Base-by-base conservation (phyloP, 2,888 invertebrate species). In the Acronicta leporina region DNA sequence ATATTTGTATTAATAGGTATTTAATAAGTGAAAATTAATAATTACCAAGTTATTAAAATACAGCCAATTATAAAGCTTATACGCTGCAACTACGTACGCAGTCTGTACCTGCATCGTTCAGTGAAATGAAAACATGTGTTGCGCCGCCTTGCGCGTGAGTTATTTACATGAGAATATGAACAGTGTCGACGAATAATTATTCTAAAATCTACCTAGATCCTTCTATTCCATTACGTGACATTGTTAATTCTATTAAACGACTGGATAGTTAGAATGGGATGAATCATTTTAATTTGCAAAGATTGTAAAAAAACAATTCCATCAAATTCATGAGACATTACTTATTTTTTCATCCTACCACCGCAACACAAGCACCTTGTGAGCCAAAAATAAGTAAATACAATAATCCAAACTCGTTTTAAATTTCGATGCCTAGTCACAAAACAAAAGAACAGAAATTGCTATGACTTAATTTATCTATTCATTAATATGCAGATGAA, bases 131-230 rank as follows among this genome's bases (percentile, higher is more conserved):
- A 64, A 65, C 62, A 53, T 54, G 54, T 9, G 43, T 40, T 52
- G 59, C 71, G 35, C 59, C 52, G 54, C 7, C 41, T 40, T 52
- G 59, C 71, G 35, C 59, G 60, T 57, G 50, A 62, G 33, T 9
- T 57, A 61, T 79, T 75, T 67, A 61, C 77, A 76, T 79, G 48
- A 72, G 57, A 76, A 79, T 75, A 41, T 43, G 33, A 13, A 43
- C 25, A 40, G 25, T 53, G 42, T 35, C 14, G 11, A 41, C 25
- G 61, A 61, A 73, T 62, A 52, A 42, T 50, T 27, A 10, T 38
- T 40, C 53, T 53, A 53, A 52, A 10, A 27, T 33, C 53, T 53
- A 53, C 52, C 53, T 53, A 53, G 55, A 73, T 41, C 13, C 14
- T 56, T 56, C 50, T 62, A 20, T 47, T 53, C 20, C 6, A 52